These are phyloP conservation scores for Anguilla megastoma DNA, from an alignment of 2,797 vertebrate species.

Conservation along the genomic window DNA sequence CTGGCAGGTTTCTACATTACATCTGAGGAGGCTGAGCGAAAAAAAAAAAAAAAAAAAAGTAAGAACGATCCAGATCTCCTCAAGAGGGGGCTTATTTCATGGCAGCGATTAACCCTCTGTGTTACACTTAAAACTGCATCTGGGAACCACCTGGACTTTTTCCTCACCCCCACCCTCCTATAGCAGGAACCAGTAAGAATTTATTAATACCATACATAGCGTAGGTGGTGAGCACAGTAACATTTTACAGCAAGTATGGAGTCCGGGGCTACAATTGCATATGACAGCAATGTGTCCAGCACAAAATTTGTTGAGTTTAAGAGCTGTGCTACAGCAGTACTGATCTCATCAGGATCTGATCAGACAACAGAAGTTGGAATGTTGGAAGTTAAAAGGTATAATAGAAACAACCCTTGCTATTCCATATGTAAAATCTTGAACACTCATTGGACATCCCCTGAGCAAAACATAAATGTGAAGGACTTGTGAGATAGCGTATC, in stretches of 20 bases:
- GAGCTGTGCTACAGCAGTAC: neutral
- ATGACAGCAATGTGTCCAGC: conserved; percentile 2
- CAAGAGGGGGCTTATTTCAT: conserved; percentile 47
- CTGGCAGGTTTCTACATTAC: conserved; percentile 60
- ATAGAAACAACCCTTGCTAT: neutral
- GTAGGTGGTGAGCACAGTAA: neutral
- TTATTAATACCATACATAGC: neutral
- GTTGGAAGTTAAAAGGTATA: neutral
- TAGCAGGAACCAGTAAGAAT: neutral
- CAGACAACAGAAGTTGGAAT: neutral
- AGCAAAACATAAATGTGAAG: neutral
- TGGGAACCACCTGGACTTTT: conserved; percentile 69
- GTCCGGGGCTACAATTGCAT: neutral
- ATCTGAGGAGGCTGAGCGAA: conserved; percentile 52
- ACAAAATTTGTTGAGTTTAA: neutral
- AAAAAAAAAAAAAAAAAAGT: conserved; percentile 42
- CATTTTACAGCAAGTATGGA: conserved; percentile 17
- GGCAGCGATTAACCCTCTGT: conserved; percentile 54
- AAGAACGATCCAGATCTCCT: conserved; percentile 50
- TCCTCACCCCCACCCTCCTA: neutral
- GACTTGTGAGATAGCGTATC: neutral
- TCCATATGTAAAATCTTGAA: neutral
- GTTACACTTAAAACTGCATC: conserved; percentile 61
- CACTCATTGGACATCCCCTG: neutral
- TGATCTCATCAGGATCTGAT: neutral